Evolutionary conservation across 2,888 invertebrate genomes (phyloP), one percentile per base, ranked within the genome.

Genomic region (Idaea aversata): DNA sequence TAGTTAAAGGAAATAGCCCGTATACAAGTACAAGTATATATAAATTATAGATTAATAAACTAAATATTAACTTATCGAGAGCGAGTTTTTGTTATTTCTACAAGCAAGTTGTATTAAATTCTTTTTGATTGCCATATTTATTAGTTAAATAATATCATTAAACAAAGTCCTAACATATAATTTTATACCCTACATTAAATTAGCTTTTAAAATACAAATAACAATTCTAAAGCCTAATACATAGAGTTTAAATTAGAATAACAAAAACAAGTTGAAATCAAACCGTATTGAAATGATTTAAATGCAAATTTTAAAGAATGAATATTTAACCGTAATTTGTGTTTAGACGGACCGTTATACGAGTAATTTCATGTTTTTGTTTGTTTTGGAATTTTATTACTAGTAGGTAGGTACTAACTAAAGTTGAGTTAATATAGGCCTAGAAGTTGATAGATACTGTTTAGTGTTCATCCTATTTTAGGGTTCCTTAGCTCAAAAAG

Each of bases 241-340:
- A 47, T 47, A 47, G 47, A 47, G 47, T 47, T 47, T 47, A 47
- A 47, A 47, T 47, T 47, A 47, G 13, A 47, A 47, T 47, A 47
- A 13, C 13, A 25, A 47, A 47, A 47, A 47, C 47, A 47, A 5
- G 47, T 47, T 47, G 47, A 47, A 47, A 47, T 47, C 47, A 47
- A 47, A 47, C 4, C 47, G 47, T 47, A 13, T 13, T 47, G 47
- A 7, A 47, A 13, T 47, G 47, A 47, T 47, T 13, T 7, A 47
- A 47, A 47, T 47, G 47, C 47, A 47, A 47, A 47, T 47, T 47
- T 47, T 47, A 47, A 47, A 47, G 47, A 47, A 47, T 47, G 47
- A 47, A 47, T 47, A 47, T 47, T 47, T 7, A 47, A 47, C 47
- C 13, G 47, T 47, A 47, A 47, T 47, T 47, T 47, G 47, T 47